Evolutionary conservation across 2,888 invertebrate genomes (phyloP).

Genomic region (Chrysodeixis includens): DNA sequence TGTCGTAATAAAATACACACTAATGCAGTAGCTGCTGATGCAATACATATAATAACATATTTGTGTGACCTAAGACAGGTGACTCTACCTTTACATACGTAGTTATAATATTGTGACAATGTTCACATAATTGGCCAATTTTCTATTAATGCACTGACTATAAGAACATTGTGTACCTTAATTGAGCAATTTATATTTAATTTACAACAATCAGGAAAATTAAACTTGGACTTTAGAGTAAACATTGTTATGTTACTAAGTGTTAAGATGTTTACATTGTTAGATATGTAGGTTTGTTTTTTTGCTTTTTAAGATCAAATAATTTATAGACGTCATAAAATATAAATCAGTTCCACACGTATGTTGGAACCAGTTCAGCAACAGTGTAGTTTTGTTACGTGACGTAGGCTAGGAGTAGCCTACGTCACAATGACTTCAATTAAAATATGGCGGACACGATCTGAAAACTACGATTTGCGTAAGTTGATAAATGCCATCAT

Average conservation of each 20-base stretch:
- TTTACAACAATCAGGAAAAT: conserved; percentile 12
- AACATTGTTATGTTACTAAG: conserved; percentile 6
- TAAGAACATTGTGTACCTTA: conserved; percentile 7
- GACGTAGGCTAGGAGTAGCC: no score
- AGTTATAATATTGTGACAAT: background rate
- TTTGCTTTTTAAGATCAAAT: background rate
- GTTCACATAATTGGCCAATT: background rate
- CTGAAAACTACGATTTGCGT: no score
- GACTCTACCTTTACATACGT: background rate
- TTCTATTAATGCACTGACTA: background rate
- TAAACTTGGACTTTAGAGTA: conserved; percentile 12
- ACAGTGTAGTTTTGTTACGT: no score
- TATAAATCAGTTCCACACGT: no score
- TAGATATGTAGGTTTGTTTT: background rate
- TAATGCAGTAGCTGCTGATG: no score
- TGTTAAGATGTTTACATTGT: background rate
- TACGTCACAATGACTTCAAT: no score
- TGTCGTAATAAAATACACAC: no score
- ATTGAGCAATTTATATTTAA: conserved; percentile 31
- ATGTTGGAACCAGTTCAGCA: no score
- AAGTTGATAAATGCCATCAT: no score
- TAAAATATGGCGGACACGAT: no score
- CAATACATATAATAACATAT: background rate
- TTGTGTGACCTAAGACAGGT: conserved; percentile 2
- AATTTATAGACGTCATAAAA: no score